phyloP scores from a whole-genome alignment of 2,797 vertebrate genomes.

The Halcyon chelicuti region DNA sequence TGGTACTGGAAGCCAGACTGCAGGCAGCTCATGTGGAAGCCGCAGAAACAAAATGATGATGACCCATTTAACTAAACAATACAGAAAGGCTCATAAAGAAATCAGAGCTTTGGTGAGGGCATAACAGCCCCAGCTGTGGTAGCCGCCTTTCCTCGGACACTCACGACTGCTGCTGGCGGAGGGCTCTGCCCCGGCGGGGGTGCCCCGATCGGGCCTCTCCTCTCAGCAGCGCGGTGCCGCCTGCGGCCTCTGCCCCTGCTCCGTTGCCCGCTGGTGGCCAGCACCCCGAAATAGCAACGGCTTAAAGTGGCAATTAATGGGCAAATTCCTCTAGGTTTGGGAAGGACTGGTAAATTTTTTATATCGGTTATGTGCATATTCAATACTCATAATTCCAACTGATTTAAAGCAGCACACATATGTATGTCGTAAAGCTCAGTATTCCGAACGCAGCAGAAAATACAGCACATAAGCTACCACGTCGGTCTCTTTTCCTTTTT shows the following conservation, averaged over 20 bases:
- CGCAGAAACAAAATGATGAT: neutral
- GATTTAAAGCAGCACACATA: neutral
- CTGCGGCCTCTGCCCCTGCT: too few species aligned
- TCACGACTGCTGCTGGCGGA: too few species aligned
- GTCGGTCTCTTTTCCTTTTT: neutral
- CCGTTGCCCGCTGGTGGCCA: constrained; percentile 42
- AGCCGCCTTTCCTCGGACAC: neutral
- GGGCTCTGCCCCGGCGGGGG: too few species aligned
- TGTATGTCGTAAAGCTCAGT: neutral
- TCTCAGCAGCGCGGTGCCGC: fast-evolving
- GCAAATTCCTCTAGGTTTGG: neutral
- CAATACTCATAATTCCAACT: neutral
- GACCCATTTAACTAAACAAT: neutral
- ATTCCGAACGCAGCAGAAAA: neutral
- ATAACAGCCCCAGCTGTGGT: neutral
- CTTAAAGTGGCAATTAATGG: neutral
- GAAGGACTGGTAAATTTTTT: neutral
- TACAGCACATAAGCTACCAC: neutral
- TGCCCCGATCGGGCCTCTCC: too few species aligned
- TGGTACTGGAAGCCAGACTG: neutral
- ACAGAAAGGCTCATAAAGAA: neutral
- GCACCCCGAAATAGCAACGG: neutral
- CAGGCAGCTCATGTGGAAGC: neutral
- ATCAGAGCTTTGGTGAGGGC: neutral
- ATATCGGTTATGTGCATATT: neutral